These are phyloP conservation scores for Chymomyza fuscimana DNA, from an alignment of 2,888 invertebrate species.

Conservation along the genomic window DNA sequence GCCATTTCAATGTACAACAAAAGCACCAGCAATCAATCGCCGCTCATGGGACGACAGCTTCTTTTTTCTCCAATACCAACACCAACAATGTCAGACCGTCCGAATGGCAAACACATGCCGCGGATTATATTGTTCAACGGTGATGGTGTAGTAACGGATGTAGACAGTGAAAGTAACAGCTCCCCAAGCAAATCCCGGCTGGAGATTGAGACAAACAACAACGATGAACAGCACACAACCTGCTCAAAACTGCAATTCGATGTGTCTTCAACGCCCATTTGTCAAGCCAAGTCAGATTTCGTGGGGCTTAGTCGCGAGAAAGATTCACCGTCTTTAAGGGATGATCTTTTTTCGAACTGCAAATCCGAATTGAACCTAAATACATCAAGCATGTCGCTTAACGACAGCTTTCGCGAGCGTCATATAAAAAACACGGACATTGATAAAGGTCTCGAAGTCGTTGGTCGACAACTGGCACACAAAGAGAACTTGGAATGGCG, in stretches of 20 bases:
- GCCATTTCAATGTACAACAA: constrained; percentile 9
- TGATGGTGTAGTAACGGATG: not conserved
- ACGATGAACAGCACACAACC: constrained; percentile 26
- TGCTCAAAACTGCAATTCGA: constrained; percentile 24
- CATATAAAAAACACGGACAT: constrained; percentile 85
- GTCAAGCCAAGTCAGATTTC: constrained; percentile 49
- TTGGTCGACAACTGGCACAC: constrained; percentile 87
- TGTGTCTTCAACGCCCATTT: constrained; percentile 50
- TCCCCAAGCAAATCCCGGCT: not conserved
- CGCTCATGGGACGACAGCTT: constrained; percentile 38
- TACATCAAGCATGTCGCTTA: constrained; percentile 33
- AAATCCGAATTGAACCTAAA: constrained; percentile 45
- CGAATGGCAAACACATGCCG: constrained; percentile 53
- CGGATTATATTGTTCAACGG: not conserved
- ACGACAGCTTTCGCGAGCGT: constrained; percentile 75
- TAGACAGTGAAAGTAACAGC: not conserved
- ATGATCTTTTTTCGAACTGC: constrained; percentile 19
- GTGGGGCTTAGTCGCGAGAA: no score
- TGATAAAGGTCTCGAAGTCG: constrained; percentile 92
- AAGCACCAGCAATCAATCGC: constrained; percentile 21
- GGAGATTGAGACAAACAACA: constrained; percentile 52
- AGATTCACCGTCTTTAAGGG: constrained; percentile 49
- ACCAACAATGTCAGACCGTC: constrained; percentile 28
- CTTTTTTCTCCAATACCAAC: constrained; percentile 55
- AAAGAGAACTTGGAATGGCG: constrained; percentile 90